Evolutionary conservation across 2,113 vertebrate species (phyloP).

Genomic region (Thryonomys swinderianus): DNA sequence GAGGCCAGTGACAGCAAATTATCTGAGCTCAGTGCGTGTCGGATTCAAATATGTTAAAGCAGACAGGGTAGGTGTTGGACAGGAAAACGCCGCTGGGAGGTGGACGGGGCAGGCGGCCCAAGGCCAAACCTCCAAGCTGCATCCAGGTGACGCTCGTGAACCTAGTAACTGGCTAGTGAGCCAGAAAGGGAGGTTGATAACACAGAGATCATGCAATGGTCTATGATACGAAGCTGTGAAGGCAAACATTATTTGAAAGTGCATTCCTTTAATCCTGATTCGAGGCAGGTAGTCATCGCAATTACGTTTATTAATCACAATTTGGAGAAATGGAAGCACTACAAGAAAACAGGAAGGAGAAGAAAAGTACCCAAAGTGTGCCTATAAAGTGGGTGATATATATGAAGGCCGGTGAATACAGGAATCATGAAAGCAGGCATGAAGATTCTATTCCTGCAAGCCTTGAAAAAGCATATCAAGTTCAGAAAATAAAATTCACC

Average conservation of each 20-base stretch:
- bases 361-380: background rate
- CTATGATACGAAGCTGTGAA: background rate
- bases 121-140: background rate
- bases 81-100: background rate
- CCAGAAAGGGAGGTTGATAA: background rate
- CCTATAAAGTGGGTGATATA: accelerated
- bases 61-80: background rate
- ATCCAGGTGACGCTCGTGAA: background rate
- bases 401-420: background rate
- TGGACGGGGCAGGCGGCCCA: background rate
- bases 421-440: background rate
- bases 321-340: background rate
- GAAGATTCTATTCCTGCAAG: no score
- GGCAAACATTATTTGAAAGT: background rate
- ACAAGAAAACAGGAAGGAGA: background rate
- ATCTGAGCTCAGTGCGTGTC: background rate
- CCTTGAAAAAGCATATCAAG: background rate
- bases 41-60: background rate
- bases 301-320: background rate
- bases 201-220: background rate
- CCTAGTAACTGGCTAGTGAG: background rate
- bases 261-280: background rate
- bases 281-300: background rate
- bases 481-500: background rate
- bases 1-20: background rate